phyloP scores from a whole-genome alignment of 1,140 invertebrate species.

The Dinothrombium tinctorium region DNA sequence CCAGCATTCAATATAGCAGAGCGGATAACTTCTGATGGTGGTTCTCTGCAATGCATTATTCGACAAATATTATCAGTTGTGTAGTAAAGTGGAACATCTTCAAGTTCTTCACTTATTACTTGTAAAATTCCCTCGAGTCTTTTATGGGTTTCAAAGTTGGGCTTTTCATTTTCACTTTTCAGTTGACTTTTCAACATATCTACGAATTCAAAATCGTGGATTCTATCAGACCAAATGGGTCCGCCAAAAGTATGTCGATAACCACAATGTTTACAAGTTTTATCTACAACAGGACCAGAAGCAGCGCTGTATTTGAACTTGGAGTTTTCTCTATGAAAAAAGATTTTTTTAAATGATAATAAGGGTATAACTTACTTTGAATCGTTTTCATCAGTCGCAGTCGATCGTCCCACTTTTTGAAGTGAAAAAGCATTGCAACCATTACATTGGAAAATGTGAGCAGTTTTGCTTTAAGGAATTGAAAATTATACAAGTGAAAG shows the following conservation, averaged over 20 bases:
- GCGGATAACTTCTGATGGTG: slow-evolving; percentile 34
- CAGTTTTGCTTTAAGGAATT: slow-evolving; percentile 38
- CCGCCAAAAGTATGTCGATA: slow-evolving; percentile 55
- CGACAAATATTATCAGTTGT: slow-evolving; percentile 36
- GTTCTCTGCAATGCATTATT: slow-evolving; percentile 30
- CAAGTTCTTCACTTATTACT: slow-evolving; percentile 39
- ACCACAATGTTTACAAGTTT: slow-evolving; percentile 48
- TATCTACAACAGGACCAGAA: slow-evolving; percentile 34
- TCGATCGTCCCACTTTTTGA: slow-evolving; percentile 33
- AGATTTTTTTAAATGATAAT: not conserved
- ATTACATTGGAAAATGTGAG: slow-evolving; percentile 61
- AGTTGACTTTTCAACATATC: slow-evolving; percentile 1
- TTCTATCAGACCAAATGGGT: slow-evolving; percentile 67
- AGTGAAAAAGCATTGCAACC: slow-evolving; percentile 55
- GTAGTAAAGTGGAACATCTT: slow-evolving; percentile 67
- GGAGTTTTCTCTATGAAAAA: slow-evolving; percentile 12
- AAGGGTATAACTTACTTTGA: slow-evolving; percentile 5
- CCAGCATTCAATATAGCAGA: slow-evolving; percentile 84
- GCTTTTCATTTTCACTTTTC: not conserved
- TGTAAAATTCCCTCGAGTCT: slow-evolving; percentile 37
- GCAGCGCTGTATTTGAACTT: slow-evolving; percentile 39
- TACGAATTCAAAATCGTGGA: slow-evolving; percentile 61
- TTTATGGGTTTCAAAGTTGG: slow-evolving; percentile 30
- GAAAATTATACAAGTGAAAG: slow-evolving; percentile 1
- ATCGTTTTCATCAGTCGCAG: slow-evolving; percentile 15